Conservation (phyloP, 2,797 vertebrate species). For the Lithobates pipiens region DNA sequence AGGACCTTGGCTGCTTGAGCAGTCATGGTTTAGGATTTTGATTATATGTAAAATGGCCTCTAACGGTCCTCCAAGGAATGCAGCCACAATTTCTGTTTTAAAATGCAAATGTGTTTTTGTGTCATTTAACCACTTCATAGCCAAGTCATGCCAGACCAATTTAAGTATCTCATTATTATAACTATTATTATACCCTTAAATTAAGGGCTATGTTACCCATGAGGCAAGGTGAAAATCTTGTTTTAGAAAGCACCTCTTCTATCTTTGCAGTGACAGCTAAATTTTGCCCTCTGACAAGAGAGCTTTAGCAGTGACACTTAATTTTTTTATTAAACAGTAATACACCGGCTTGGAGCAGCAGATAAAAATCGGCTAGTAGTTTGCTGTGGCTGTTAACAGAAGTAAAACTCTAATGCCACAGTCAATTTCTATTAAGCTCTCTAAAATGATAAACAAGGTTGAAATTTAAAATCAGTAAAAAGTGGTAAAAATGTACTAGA, state of each 20-base stretch:
- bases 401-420: too few species aligned
- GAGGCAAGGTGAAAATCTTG: not conserved
- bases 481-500: too few species aligned
- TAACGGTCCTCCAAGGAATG: conserved; percentile 38
- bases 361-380: too few species aligned
- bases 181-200: not conserved
- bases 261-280: not conserved
- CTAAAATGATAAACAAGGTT: too few species aligned
- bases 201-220: not conserved
- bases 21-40: conserved; percentile 44
- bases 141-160: too few species aligned
- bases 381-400: too few species aligned
- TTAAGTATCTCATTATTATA: not conserved
- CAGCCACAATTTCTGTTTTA: conserved; percentile 11
- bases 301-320: too few species aligned
- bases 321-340: too few species aligned
- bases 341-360: too few species aligned
- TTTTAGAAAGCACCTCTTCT: not conserved
- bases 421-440: too few species aligned
- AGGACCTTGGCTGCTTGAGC: conserved; percentile 46
- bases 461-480: too few species aligned
- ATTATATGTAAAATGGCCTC: conserved; percentile 41
- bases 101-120: conserved; percentile 31
- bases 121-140: conserved; percentile 10
- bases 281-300: too few species aligned